These are phyloP conservation scores for Halcyon badia DNA, from an alignment of 2,797 vertebrate species.

Conservation along the genomic window DNA sequence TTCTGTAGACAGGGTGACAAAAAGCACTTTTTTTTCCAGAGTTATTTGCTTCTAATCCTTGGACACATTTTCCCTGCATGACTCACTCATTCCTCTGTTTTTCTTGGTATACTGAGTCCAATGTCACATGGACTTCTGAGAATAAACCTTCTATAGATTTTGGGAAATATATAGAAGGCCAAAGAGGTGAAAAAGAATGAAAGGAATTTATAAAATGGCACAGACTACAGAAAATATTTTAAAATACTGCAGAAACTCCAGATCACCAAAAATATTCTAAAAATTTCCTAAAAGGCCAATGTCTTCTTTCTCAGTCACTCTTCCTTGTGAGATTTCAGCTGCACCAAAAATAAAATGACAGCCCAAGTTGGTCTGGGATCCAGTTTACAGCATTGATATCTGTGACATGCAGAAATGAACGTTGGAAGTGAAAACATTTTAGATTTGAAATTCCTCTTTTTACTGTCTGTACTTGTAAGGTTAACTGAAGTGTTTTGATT, in stretches of 20 bases:
- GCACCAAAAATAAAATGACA: not conserved
- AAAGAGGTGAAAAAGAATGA: not conserved
- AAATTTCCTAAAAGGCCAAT: not conserved
- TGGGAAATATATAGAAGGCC: not conserved
- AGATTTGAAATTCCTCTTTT: not conserved
- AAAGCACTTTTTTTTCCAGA: not conserved
- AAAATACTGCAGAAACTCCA: not conserved
- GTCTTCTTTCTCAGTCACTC: not conserved
- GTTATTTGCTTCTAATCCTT: not conserved
- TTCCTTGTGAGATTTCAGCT: not conserved
- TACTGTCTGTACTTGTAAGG: not conserved
- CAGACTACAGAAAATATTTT: not conserved
- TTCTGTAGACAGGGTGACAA: not conserved
- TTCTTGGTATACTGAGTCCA: not conserved
- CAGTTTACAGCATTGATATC: not conserved
- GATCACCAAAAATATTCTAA: slow-evolving; percentile 19
- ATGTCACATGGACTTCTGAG: not conserved
- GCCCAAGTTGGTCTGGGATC: not conserved
- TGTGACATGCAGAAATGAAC: not conserved
- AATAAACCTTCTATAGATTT: slow-evolving; percentile 11
- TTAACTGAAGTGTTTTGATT: not conserved
- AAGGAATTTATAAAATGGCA: not conserved
- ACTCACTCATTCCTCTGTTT: slow-evolving; percentile 35
- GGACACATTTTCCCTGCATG: slow-evolving; percentile 1
- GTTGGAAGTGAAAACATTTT: not conserved